Conservation (phyloP, 2,113 vertebrate genomes). For the Perca flavescens region DNA sequence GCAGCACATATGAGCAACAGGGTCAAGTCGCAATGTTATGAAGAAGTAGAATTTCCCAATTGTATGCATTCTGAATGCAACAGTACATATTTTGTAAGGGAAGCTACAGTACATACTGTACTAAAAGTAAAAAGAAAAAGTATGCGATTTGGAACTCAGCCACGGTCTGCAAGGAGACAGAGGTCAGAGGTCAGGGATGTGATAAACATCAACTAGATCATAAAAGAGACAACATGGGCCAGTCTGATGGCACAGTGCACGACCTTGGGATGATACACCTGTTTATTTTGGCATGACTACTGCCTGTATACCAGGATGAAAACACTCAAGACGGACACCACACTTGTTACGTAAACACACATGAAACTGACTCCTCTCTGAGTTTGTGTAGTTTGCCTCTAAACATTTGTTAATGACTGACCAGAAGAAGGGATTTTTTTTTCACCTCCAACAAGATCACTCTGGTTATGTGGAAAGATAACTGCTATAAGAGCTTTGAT, state of each 20-base stretch:
- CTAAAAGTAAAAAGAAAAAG: no score
- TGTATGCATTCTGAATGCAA: no score
- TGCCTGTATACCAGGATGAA: constrained; percentile 9
- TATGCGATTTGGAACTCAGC: not conserved
- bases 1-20: no score
- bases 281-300: constrained; percentile 39
- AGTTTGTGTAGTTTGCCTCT: constrained; percentile 17
- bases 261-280: constrained; percentile 12
- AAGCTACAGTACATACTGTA: no score
- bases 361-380: not conserved
- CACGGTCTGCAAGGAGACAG: not conserved
- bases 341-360: constrained; percentile 15
- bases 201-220: constrained; percentile 43
- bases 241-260: not conserved
- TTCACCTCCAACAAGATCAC: constrained; percentile 39
- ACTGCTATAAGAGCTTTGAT: constrained; percentile 36
- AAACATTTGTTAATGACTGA: constrained; percentile 72
- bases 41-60: no score
- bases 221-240: constrained; percentile 36
- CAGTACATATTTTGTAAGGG: no score
- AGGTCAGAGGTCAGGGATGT: constrained; percentile 13
- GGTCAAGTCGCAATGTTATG: no score
- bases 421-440: constrained; percentile 11
- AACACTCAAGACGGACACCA: constrained; percentile 8
- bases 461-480: constrained; percentile 61